A percentile compares a stretch with the other conserved stretches of the same genome.
Conservation (phyloP, 2,113 vertebrate species). For the Pseudonaja textilis region DNA sequence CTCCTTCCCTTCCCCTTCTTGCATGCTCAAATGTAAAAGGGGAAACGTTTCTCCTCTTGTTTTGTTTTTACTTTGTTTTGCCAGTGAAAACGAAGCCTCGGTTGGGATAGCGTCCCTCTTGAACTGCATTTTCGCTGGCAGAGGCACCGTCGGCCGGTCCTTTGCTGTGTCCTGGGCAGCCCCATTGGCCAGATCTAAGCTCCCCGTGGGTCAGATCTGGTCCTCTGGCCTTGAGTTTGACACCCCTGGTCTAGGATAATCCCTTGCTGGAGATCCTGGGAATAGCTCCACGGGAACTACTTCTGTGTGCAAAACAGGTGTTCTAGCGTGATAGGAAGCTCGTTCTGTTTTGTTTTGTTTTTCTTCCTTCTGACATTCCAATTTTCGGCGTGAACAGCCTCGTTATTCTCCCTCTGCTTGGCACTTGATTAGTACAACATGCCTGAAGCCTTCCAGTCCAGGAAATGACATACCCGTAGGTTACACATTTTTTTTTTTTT, state of each 20-base stretch:
- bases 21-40: no score
- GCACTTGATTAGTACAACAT: neutral
- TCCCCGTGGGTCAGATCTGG: no score
- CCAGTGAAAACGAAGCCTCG: no score
- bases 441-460: neutral
- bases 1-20: no score
- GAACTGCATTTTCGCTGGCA: no score
- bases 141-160: no score
- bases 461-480: neutral
- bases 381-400: neutral
- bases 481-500: neutral
- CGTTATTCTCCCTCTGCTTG: neutral
- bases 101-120: no score
- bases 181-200: no score
- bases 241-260: neutral
- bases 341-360: neutral
- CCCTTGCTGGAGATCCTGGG: neutral
- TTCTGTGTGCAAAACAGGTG: neutral
- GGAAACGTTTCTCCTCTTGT: no score
- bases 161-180: no score
- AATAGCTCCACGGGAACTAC: neutral
- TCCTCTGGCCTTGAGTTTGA: no score
- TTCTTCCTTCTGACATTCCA: neutral
- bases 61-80: no score
- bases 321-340: neutral